Base-by-base conservation (phyloP, 1,140 invertebrate species). In the Heliconius melpomene region DNA sequence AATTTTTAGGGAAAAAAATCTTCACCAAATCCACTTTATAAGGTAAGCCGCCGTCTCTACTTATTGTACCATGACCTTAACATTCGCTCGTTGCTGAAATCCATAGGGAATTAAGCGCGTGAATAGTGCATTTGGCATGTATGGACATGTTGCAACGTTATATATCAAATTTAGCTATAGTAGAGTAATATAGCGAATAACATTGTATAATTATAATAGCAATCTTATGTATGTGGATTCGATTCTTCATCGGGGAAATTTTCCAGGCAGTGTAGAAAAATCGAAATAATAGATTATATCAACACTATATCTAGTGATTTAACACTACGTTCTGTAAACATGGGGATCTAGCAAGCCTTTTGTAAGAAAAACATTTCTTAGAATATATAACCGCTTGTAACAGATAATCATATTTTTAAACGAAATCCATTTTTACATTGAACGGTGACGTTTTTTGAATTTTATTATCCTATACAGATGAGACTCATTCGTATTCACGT, bases 401-500 rank as follows among this genome's bases (percentile, higher is more conserved):
- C 71, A 20, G 50, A 18, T 32, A 71, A 73, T 71, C 77, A 60
- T 73, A 57, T 52, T 78, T 73, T 73, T 60, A 78, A 78, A 32
- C 54, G 16, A 73, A 72, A 40, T 73, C 71, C 71, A 36, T 57
- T 78, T 78, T 57, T 60, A 78, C 50, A 16, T 13, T 40, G 20
- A 78, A 60, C 71, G 77, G 50, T 57, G 77, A 73, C 71, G 60
- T 46, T 73, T 78, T 78, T 54, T 74, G 18, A 78, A 72, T 78
- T 78, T 78, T 74, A 78, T 73, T 78, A 57, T 26, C 32, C 54
- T 29, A 71, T 36, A 73, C 72, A 78, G 72, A 71, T 77, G 60
- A 77, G 75, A 3, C 75, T 77, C 57, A 77, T 77, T 77, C 29
- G 57, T 77, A 77, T 77, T 77, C 75, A 20, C 38, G 11, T 38